phyloP scores from a whole-genome alignment of 2,797 vertebrate genomes.

The Pseudochirops cupreus region DNA sequence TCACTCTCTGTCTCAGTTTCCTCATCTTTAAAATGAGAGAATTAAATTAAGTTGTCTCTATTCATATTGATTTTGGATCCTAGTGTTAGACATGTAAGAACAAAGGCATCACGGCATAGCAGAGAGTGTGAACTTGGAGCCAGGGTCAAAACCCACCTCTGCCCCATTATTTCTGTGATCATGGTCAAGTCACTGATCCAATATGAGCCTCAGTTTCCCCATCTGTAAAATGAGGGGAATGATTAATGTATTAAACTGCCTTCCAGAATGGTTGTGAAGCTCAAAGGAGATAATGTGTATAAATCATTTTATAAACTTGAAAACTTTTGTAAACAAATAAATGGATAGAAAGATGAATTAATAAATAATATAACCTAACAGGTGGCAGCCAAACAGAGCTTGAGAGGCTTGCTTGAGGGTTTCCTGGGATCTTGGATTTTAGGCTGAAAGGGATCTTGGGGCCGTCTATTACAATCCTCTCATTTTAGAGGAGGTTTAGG shows the following conservation, averaged over 20 bases:
- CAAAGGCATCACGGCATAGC: background rate
- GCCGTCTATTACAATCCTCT: too few species aligned
- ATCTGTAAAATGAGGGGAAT: background rate
- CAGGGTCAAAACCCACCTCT: background rate
- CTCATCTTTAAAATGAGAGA: background rate
- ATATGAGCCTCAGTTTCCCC: background rate
- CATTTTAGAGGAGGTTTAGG: too few species aligned
- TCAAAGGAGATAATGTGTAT: background rate
- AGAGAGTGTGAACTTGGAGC: background rate
- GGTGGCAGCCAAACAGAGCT: too few species aligned
- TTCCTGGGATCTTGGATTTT: too few species aligned
- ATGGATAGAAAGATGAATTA: too few species aligned
- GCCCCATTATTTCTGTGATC: background rate
- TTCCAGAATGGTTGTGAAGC: background rate
- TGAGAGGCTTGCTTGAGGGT: too few species aligned
- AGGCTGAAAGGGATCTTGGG: too few species aligned
- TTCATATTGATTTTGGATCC: background rate
- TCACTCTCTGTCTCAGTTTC: background rate
- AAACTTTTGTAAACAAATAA: background rate
- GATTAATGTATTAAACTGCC: background rate
- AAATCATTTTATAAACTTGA: background rate
- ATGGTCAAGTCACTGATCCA: background rate
- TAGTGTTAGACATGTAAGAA: background rate
- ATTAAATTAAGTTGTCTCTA: background rate
- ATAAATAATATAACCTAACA: too few species aligned